Base-by-base conservation (phyloP, 2,113 vertebrate genomes). In the Fregata magnificens region DNA sequence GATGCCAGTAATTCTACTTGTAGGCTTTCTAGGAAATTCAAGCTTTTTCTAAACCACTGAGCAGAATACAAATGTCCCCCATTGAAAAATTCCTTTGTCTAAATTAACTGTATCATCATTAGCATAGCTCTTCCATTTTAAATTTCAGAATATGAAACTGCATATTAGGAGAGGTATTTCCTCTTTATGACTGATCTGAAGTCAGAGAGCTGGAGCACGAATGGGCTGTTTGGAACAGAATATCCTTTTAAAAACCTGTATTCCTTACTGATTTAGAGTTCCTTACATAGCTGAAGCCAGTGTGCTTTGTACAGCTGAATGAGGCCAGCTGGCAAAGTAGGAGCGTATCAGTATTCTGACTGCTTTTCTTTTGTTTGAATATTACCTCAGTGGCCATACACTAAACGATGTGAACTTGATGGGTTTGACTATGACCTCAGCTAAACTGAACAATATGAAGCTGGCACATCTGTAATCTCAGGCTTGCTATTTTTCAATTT, bases 311-410 rank as follows among this genome's bases (percentile, higher is more conserved):
- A 58, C 80, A 95, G 96, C 96, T 86, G 97, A 95, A 91, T 19
- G 85, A 96, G 92, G 85, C 71, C 95, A 97, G 93, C 71, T 91
- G 97, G 96, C 87, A 95, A 70, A 80, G 87, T 21, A 66, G 83
- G 62, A 94, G 85, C 34, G 0, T 90, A 62, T 92, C 82, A 86
- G 95, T 65, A 84, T 82, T 96, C 95, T 72, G 73, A 77, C 91
- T 83, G 61, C 81, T 96, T 97, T 97, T 86, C 86, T 96, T 97
- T 95, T 90, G 88, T 91, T 89, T 96, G 94, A 95, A 55, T 90
- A 91, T 95, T 95, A 96, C 93, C 82, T 96, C 92, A 91, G 82
- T 93, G 86, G 86, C 82, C 25, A 15, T 38, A 74, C n/a, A 82
- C 53, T 79, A 90, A 94, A 95, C 34, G 70, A 95, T 72, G 90